Base-by-base conservation (phyloP, 2,113 vertebrate genomes). In the Drymodes brunneopygia region DNA sequence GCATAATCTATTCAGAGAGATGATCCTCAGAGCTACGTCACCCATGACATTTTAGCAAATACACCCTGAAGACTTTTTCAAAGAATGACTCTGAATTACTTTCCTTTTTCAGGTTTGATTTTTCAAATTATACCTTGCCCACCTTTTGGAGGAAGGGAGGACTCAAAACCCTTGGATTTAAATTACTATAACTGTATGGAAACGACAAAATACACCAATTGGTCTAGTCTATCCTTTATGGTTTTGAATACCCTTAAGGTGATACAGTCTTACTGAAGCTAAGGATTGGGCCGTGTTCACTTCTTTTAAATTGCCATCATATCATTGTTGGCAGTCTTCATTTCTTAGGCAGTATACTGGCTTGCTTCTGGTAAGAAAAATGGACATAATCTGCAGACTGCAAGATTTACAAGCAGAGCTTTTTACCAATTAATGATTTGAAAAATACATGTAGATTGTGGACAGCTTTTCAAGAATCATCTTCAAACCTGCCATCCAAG, bases 251-350 rank as follows among this genome's bases (percentile, higher is more conserved):
- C 58, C 51, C 5, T 78, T 19, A 58, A 35, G 54, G 45, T 70
- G 58, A 29, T 29, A 35, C 1, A 29, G 15, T 3, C 31, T 70
- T 58, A 48, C 5, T 50, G 31, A 67, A 84, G 33, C n/a, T 48
- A 36, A 38, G 9, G 29, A 51, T 12, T 65, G 24, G 28, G 33
- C 6, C 0, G 0, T 15, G 38, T 71, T 73, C 31, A 53, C 31
- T 66, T 70, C 24, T 66, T 73, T 53, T 6, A 80, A 62, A 69
- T 44, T 36, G 20, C 54, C 84, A 47, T 61, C 0, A 0, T 54
- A 24, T 10, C 1, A 7, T 48, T 69, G 16, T 6, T 83, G 29
- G 38, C 15, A 47, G 42, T 74, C 18, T 54, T 82, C 2, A 31
- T 48, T 78, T 70, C 25, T 58, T 78, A 47, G 0, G 20, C n/a